A percentile compares a stretch with the other conserved stretches of the same genome.
Conservation (phyloP, 2,113 vertebrate species). For the Psophia crepitans region DNA sequence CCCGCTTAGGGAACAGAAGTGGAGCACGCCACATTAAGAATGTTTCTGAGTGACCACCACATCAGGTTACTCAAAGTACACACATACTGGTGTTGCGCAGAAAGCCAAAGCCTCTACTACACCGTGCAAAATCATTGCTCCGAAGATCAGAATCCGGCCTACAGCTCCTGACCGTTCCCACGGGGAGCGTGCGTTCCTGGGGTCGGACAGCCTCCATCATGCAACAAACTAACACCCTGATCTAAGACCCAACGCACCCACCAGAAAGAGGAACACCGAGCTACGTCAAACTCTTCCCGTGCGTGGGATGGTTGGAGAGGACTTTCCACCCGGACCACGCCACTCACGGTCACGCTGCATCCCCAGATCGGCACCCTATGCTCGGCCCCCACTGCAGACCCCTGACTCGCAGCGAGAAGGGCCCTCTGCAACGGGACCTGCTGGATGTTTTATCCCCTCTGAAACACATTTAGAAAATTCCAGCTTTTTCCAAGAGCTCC, state of each 20-base stretch:
- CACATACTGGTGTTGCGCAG: background rate
- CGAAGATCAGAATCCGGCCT: background rate
- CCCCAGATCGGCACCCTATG: background rate
- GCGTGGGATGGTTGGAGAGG: background rate
- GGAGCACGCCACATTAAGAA: background rate
- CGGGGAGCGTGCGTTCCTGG: rapidly evolving
- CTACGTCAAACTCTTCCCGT: rapidly evolving
- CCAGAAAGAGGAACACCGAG: background rate
- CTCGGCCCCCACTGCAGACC: background rate
- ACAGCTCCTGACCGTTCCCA: background rate
- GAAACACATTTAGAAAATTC: background rate
- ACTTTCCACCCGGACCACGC: background rate
- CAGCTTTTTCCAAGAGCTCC: background rate
- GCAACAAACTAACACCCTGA: background rate
- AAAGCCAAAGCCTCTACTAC: background rate
- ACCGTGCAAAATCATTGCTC: background rate
- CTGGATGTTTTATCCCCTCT: background rate
- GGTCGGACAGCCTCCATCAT: background rate
- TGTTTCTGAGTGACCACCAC: background rate
- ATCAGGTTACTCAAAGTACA: background rate
- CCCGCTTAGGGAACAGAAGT: background rate
- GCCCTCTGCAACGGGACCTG: rapidly evolving
- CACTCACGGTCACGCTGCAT: background rate
- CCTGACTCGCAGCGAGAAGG: background rate
- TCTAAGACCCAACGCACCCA: background rate